These are phyloP conservation scores for Peromyscus leucopus DNA, from an alignment of 2,113 vertebrate genomes.

Conservation along the genomic window DNA sequence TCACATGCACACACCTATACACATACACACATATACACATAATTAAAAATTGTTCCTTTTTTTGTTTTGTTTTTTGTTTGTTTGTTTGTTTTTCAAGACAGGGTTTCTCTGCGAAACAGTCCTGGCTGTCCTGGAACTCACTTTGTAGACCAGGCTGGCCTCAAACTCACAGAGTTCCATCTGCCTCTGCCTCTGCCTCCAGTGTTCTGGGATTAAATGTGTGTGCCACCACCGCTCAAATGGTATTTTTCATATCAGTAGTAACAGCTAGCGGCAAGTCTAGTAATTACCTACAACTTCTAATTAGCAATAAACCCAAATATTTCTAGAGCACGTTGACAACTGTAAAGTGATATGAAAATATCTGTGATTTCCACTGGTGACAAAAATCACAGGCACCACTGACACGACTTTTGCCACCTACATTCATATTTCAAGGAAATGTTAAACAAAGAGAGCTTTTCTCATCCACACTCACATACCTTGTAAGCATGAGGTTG, in stretches of 20 bases:
- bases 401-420: not conserved
- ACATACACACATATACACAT: not conserved
- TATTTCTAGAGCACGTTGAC: constrained; percentile 38
- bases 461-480: constrained; percentile 13
- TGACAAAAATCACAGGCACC: constrained; percentile 4
- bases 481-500: not conserved
- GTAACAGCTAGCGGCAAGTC: not conserved
- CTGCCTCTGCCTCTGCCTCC: too few species aligned
- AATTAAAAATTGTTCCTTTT: not conserved
- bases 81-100: too few species aligned
- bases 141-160: too few species aligned
- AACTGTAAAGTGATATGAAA: constrained; percentile 14
- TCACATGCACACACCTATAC: not conserved
- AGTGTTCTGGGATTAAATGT: too few species aligned
- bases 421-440: constrained; percentile 34
- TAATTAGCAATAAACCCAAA: constrained; percentile 37
- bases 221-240: too few species aligned
- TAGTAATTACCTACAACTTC: constrained; percentile 4
- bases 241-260: not conserved
- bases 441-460: not conserved
- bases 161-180: too few species aligned
- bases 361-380: constrained; percentile 12
- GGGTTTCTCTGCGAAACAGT: too few species aligned
- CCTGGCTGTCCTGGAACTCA: too few species aligned
- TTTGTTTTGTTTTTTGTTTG: too few species aligned